Evolutionary conservation across 2,888 invertebrate species (phyloP), one percentile per base, ranked within the genome.

Genomic region (Pandemis cinnamomeana): DNA sequence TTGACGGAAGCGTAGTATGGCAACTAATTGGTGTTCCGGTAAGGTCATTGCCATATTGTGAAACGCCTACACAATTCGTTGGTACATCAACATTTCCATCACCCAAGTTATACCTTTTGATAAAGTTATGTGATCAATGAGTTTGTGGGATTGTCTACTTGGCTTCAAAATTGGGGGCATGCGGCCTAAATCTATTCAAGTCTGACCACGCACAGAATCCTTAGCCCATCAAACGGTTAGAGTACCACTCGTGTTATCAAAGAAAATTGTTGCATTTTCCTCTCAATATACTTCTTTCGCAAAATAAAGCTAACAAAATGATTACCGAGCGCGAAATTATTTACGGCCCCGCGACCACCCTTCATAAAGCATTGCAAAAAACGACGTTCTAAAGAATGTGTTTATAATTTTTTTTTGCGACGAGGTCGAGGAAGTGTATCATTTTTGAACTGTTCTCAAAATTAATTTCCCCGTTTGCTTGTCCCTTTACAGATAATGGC

Each of bases 401-500:
- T 46, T 46, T 10, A 46, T 10, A 11, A 11, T n/a, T 51, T 51
- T 13, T n/a, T 51, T 51, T 11, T n/a, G n/a, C 0, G 13, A 51
- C n/a, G 5, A 13, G 6, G 11, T 51, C 5, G 46, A 51, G 11
- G 5, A n/a, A 6, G 51, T 7, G 6, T n/a, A 51, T n/a, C 7
- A 2, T n/a, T 6, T 51, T 1, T 48, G 5, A 8, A 7, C 8
- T 44, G 0, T 20, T 20, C 20, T 44, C 44, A 5, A 44, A 44
- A 44, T 44, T n/a, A 11, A 51, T n/a, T 51, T n/a, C 13, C n/a
- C 1, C 51, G n/a, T 51, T n/a, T 51, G n/a, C 5, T 51, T 13
- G 51, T 51, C 78, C 13, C 20, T 69, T 81, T 83, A 2, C 95
- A 98, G 97, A 95, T 97, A 76, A 95, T 98, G 78, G 91, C 95